Evolutionary conservation across 2,113 vertebrate genomes (phyloP), one percentile per base, ranked within the genome.

Genomic region (Sinocyclocheilus anophthalmus): DNA sequence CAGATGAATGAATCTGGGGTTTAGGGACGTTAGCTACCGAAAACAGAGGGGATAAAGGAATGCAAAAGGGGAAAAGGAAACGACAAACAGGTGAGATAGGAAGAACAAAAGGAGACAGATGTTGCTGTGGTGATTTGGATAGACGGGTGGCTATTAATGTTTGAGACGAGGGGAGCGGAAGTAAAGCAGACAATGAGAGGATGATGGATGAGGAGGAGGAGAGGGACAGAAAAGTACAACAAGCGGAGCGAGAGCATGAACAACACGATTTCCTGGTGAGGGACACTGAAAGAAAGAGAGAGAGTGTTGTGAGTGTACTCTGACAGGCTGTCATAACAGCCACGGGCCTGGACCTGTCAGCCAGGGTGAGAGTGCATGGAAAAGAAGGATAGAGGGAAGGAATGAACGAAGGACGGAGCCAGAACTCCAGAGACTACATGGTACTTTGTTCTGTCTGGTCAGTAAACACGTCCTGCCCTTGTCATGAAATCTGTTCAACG

Each of bases 281-380:
- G 42, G 73, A 92, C 55, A 81, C 88, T 90, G 59, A 83, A 84
- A 91, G 73, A 76, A 59, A 84, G 89, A 30, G 3, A 76, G 55
- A 77, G 48, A 45, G 75, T 83, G 86, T 76, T 65, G 88, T 90
- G 91, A 90, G 93, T 92, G 87, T 82, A 81, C 84, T 90, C 72
- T 86, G 93, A 94, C 93, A 93, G 88, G 88, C 90, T 93, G 92
- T 93, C 94, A 94, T 89, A 92, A 93, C 84, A 79, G 87, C 72
- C 70, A 76, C 13, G 67, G 76, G 89, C 88, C 87, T 82, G 81
- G 89, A 88, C 84, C 88, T 88, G 90, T 93, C 91, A 90, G 85
- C 85, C 86, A 76, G 70, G 78, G 67, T 33, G 20, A 63, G 81
- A 90, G 89, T 91, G 87, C 85, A 88, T 84, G 22, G 88, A 88